A percentile compares a stretch with the other conserved stretches of the same genome.
Conservation (phyloP, 2,888 invertebrate species). For the Cheilosia pagana region DNA sequence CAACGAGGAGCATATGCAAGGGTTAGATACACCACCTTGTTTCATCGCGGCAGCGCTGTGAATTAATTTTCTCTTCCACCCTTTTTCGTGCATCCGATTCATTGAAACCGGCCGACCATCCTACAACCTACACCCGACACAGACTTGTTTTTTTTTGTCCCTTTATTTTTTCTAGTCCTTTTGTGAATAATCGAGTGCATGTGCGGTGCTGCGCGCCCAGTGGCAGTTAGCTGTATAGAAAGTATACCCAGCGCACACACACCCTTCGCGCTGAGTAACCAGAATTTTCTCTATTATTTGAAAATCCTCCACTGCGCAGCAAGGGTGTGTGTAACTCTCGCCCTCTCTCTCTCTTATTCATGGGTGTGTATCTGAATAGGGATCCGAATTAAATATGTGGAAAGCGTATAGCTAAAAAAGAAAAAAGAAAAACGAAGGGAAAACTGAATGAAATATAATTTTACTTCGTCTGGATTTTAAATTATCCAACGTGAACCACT, state of each 20-base stretch:
- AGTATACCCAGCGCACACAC: slow-evolving; percentile 4
- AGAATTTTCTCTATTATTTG: slow-evolving; percentile 60
- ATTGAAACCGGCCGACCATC: slow-evolving; percentile 21
- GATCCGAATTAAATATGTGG: slow-evolving; percentile 45
- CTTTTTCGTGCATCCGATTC: slow-evolving; percentile 39
- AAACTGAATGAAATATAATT: slow-evolving; percentile 68
- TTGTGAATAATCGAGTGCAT: slow-evolving; percentile 61
- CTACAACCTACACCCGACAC: slow-evolving; percentile 4
- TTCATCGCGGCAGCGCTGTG: slow-evolving; percentile 28
- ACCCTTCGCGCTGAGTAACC: slow-evolving; percentile 20
- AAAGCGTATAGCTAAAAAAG: slow-evolving; percentile 12
- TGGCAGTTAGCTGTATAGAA: not conserved
- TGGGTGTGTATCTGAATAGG: not conserved
- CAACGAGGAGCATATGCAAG: slow-evolving; percentile 34
- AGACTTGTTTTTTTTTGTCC: slow-evolving; percentile 20
- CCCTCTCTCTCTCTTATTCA: not conserved
- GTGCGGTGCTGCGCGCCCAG: slow-evolving; percentile 9
- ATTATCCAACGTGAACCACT: slow-evolving; percentile 24
- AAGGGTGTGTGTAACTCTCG: slow-evolving; percentile 8
- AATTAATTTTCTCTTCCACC: slow-evolving; percentile 61
- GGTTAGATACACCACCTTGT: slow-evolving; percentile 27
- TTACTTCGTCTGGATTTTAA: slow-evolving; percentile 62
- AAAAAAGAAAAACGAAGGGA: slow-evolving; percentile 10
- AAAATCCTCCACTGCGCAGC: slow-evolving; percentile 28
- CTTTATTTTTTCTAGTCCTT: slow-evolving; percentile 10